A percentile compares a stretch with the other conserved stretches of the same genome.
Evolutionary conservation across 1,140 invertebrate genomes (phyloP).

Genomic region (Euschistus heros): DNA sequence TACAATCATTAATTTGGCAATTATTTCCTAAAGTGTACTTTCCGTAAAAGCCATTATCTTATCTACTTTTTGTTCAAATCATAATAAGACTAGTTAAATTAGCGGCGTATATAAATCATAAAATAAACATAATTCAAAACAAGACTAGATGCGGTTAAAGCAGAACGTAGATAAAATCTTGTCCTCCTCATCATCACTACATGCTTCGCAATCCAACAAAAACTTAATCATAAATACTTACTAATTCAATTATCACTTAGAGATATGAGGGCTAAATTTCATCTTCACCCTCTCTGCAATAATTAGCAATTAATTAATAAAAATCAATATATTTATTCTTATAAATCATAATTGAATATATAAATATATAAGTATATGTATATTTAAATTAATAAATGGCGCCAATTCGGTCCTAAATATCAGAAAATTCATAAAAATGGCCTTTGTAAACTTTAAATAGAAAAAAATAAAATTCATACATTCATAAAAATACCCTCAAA

Average conservation of each 20-base stretch:
- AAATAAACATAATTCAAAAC: slow-evolving; percentile 2
- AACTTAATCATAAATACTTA: background rate
- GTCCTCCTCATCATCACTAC: background rate
- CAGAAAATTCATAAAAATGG: background rate
- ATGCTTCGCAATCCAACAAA: background rate
- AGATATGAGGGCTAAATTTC: slow-evolving; percentile 23
- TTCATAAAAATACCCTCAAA: background rate
- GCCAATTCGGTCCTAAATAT: background rate
- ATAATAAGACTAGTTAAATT: slow-evolving; percentile 13
- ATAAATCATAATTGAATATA: background rate
- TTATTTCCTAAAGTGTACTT: too few species aligned
- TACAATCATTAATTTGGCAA: too few species aligned
- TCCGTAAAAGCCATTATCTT: too few species aligned
- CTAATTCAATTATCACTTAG: background rate
- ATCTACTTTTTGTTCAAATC: background rate
- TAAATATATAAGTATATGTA: background rate
- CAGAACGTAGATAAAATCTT: background rate
- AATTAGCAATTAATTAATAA: slow-evolving; percentile 7
- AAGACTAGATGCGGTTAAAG: background rate
- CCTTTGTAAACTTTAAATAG: background rate
- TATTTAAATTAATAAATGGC: too few species aligned
- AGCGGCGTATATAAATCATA: background rate
- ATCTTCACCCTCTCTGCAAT: slow-evolving; percentile 25
- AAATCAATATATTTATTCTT: background rate
- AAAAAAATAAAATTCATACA: background rate